phyloP scores from a whole-genome alignment of 1,140 invertebrate species.

The Neodiprion pinetum region DNA sequence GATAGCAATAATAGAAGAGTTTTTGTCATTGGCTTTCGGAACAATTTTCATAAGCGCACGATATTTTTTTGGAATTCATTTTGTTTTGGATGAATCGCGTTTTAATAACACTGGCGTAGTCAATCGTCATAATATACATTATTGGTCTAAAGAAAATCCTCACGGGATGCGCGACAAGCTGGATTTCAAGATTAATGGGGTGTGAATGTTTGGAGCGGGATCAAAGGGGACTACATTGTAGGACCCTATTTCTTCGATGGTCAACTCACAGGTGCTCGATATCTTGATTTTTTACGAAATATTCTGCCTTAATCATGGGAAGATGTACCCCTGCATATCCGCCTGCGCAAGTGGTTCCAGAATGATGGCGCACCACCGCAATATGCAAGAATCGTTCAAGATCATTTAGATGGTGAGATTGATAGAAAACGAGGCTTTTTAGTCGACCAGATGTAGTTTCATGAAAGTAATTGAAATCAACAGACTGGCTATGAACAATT shows the following conservation, averaged over 20 bases:
- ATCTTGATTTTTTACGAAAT: slow-evolving; percentile 33
- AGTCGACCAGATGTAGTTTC: too few relatives aligned
- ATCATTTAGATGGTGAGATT: slow-evolving; percentile 4
- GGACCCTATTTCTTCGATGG: slow-evolving; percentile 35
- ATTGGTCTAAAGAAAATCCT: slow-evolving; percentile 31
- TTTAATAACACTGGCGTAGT: background rate
- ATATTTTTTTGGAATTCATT: too few relatives aligned
- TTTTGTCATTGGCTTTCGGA: too few relatives aligned
- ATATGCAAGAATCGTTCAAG: slow-evolving; percentile 16
- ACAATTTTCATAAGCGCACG: too few relatives aligned
- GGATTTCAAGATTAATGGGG: slow-evolving; percentile 24
- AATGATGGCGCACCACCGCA: slow-evolving; percentile 34
- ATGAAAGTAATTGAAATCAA: too few relatives aligned
- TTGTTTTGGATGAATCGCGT: too few relatives aligned
- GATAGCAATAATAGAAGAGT: too few relatives aligned
- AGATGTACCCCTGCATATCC: slow-evolving; percentile 34
- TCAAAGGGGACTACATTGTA: slow-evolving; percentile 32
- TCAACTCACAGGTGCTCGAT: slow-evolving; percentile 28
- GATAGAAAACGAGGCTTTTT: background rate
- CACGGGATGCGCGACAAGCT: slow-evolving; percentile 32
- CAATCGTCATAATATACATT: slow-evolving; percentile 32
- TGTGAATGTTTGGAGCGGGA: slow-evolving; percentile 32
- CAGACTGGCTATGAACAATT: background rate
- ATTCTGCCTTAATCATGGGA: slow-evolving; percentile 37
- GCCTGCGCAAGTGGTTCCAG: slow-evolving; percentile 33